A percentile compares a stretch with the other conserved stretches of the same genome.
Evolutionary conservation across 2,888 invertebrate genomes (phyloP).

Genomic region (Gisinianus flammeolus): DNA sequence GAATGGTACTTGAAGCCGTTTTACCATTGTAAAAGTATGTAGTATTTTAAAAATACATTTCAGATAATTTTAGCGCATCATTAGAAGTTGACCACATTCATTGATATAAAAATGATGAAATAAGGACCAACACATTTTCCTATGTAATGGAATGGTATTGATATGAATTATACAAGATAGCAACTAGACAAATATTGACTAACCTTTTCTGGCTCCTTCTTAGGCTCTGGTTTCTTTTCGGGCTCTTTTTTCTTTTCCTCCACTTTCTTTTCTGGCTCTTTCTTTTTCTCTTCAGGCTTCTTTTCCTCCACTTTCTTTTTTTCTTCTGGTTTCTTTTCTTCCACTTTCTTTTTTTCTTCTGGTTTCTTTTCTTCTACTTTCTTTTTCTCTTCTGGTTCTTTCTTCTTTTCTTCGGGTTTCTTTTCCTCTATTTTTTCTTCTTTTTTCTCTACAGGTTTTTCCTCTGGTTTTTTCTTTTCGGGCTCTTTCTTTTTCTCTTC

Average conservation of each 20-base stretch:
- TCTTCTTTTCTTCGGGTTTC: constrained; percentile 51
- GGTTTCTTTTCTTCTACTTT: constrained; percentile 65
- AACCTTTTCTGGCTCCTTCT: constrained; percentile 48
- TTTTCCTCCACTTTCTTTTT: constrained; percentile 42
- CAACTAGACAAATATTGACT: constrained; percentile 19
- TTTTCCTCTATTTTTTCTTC: constrained; percentile 29
- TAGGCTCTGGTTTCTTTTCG: constrained; percentile 61
- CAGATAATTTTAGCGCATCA: too few relatives aligned
- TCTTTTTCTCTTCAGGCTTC: constrained; percentile 54
- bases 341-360: constrained; percentile 62
- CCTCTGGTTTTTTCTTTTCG: constrained; percentile 61
- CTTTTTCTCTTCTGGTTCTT: constrained; percentile 59
- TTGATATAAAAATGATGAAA: too few relatives aligned
- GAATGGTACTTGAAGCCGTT: too few relatives aligned
- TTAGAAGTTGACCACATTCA: too few relatives aligned
- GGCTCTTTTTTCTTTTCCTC: constrained; percentile 47
- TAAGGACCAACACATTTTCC: too few relatives aligned
- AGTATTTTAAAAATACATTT: too few relatives aligned
- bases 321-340: constrained; percentile 53
- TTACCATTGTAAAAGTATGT: too few relatives aligned
- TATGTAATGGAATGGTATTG: too few relatives aligned
- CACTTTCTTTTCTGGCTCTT: constrained; percentile 60
- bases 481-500: constrained; percentile 48
- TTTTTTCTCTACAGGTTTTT: constrained; percentile 45
- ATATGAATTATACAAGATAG: too few relatives aligned